phyloP scores from a whole-genome alignment of 2,888 invertebrate species.

The Campoplex capitator region DNA sequence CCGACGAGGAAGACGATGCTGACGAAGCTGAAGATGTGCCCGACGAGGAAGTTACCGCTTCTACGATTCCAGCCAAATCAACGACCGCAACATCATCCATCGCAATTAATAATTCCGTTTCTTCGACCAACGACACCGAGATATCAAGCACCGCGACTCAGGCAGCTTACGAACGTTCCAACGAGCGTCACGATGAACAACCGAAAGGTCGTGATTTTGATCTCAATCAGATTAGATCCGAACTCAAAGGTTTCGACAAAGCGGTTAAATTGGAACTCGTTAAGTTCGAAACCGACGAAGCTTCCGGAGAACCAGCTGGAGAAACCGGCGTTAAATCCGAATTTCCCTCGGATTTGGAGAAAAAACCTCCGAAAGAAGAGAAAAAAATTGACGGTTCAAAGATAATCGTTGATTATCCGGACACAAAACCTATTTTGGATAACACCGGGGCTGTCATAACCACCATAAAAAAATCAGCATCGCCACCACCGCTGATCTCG shows the following conservation, averaged over 20 bases:
- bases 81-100: background rate
- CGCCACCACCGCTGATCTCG: constrained; percentile 19
- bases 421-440: constrained; percentile 62
- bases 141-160: background rate
- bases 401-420: constrained; percentile 54
- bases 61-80: background rate
- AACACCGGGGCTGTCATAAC: constrained; percentile 38
- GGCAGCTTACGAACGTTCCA: constrained; percentile 61
- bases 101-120: background rate
- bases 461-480: constrained; percentile 60
- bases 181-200: constrained; percentile 86
- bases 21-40: constrained; percentile 60
- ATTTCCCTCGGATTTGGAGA: constrained; percentile 76
- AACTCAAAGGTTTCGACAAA: constrained; percentile 92
- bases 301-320: constrained; percentile 81
- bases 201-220: constrained; percentile 92
- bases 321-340: constrained; percentile 83
- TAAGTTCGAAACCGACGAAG: constrained; percentile 84
- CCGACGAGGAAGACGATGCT: constrained; percentile 58
- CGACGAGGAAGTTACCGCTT: constrained; percentile 29
- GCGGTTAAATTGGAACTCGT: constrained; percentile 86
- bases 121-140: constrained; percentile 9
- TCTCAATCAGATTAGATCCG: constrained; percentile 93
- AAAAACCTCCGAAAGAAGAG: constrained; percentile 74
- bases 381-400: constrained; percentile 81